Base-by-base conservation (phyloP, 2,113 vertebrate genomes). In the Progne subis region DNA sequence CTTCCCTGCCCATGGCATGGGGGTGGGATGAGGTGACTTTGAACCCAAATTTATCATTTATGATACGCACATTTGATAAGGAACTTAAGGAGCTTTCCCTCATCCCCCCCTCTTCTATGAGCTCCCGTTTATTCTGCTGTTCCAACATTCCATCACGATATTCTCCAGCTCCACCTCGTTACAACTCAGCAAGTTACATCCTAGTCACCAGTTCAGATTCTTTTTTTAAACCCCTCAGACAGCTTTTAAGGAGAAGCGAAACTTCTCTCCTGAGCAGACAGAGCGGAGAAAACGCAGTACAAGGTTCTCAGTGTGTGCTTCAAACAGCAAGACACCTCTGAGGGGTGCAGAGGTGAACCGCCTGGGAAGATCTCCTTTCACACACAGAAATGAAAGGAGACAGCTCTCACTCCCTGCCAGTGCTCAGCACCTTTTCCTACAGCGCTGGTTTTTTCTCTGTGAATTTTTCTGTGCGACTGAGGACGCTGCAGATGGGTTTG, bases 281-380 rank as follows among this genome's bases (percentile, higher is more conserved):
- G 78, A 75, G 84, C 0, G 4, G 25, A 89, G 91, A 39, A 57
- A 89, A 68, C 1, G 52, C 88, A 56, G 26, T 4, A 5, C 5
- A 41, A 77, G 87, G 75, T 72, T 85, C 81, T 63, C 55, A 9
- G 87, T 3, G 56, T 6, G 16, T 4, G 84, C 70, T 91, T 94
- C 94, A 90, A 95, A 96, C 88, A 94, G 82, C 32, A 13, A 82
- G 75, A 59, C 41, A 44, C 32, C 84, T 92, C 2, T 34, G 61
- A 39, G 39, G 53, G 85, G 70, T 69, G 26, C 1, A 76, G 93
- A 91, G 87, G 95, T 90, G 92, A 95, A 95, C 4, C 0, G 2
- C 39, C 65, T 91, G 74, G 93, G 81, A 92, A 76, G 87, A 91
- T 3, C 34, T 69, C n/a, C 46, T 64, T 69, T 80, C 6, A 31